phyloP scores from a whole-genome alignment of 2,888 invertebrate species.

The Eremobia ochroleuca region DNA sequence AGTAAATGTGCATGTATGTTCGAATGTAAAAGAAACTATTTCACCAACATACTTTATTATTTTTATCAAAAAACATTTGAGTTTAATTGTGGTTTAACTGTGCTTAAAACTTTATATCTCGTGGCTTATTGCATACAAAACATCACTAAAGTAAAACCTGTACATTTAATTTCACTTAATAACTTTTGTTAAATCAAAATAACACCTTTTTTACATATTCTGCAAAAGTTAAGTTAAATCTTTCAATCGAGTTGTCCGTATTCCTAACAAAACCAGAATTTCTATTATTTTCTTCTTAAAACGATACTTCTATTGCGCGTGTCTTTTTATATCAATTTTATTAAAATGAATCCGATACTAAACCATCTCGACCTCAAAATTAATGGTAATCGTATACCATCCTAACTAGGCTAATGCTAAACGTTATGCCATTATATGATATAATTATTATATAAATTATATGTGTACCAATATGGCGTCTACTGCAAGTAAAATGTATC shows the following conservation, averaged over 20 bases:
- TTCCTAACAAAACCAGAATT: neutral
- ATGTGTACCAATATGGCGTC: slow-evolving; percentile 47
- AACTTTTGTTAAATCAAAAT: neutral
- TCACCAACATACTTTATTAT: neutral
- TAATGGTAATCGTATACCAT: slow-evolving; percentile 56
- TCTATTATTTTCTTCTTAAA: slow-evolving; percentile 5
- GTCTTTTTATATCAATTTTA: slow-evolving; percentile 26
- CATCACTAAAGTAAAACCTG: neutral
- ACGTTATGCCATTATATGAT: slow-evolving; percentile 55
- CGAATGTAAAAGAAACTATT: neutral
- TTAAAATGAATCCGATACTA: slow-evolving; percentile 43
- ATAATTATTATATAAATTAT: slow-evolving; percentile 64
- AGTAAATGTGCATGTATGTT: neutral
- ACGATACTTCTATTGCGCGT: neutral
- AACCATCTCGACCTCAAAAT: slow-evolving; percentile 60
- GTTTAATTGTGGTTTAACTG: neutral
- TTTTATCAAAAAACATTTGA: neutral
- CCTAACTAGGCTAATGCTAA: slow-evolving; percentile 62
- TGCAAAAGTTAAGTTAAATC: neutral
- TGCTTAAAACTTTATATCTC: neutral
- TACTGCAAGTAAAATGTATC: slow-evolving; percentile 39
- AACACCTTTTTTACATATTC: neutral
- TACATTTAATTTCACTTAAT: neutral
- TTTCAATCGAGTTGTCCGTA: neutral
- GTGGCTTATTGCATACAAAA: neutral